These are phyloP conservation scores for Capricornis sumatraensis DNA, from an alignment of 2,113 vertebrate genomes.

Conservation along the genomic window DNA sequence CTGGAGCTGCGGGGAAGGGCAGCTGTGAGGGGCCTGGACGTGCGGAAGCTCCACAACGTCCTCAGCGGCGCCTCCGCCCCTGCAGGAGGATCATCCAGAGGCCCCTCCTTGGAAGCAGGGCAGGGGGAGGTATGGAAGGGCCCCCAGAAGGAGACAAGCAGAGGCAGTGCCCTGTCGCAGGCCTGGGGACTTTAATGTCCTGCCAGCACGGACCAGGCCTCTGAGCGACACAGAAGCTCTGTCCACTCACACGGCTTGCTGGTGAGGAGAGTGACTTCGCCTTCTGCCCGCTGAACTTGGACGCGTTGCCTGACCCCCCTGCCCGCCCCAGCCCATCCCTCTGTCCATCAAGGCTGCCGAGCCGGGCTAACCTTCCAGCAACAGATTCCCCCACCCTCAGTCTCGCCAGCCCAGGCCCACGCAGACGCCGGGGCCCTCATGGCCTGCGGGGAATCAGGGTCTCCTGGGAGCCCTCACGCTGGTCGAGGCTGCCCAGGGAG, in stretches of 20 bases:
- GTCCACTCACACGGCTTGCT: neutral
- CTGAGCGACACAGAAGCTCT: neutral
- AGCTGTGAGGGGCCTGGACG: neutral
- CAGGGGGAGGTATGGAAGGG: too few relatives aligned
- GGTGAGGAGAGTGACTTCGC: neutral
- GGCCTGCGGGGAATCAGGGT: neutral
- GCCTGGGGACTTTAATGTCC: constrained; percentile 74
- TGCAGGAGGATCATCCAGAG: neutral
- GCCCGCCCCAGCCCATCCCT: neutral
- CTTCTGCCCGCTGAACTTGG: neutral
- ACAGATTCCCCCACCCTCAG: neutral
- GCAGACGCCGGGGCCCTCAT: neutral
- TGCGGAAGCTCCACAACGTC: neutral
- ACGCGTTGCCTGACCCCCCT: neutral
- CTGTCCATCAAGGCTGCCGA: neutral
- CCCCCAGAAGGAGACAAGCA: neutral
- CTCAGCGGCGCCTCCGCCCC: rapidly evolving
- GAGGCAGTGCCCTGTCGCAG: neutral
- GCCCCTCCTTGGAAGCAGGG: neutral
- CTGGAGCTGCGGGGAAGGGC: neutral
- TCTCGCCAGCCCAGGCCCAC: neutral
- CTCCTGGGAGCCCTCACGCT: constrained; percentile 11
- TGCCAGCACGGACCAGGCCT: neutral
- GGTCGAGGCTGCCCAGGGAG: neutral
- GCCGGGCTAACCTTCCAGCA: too few relatives aligned